Conservation (phyloP, 2,797 vertebrate genomes). For the Onychomys torridus region DNA sequence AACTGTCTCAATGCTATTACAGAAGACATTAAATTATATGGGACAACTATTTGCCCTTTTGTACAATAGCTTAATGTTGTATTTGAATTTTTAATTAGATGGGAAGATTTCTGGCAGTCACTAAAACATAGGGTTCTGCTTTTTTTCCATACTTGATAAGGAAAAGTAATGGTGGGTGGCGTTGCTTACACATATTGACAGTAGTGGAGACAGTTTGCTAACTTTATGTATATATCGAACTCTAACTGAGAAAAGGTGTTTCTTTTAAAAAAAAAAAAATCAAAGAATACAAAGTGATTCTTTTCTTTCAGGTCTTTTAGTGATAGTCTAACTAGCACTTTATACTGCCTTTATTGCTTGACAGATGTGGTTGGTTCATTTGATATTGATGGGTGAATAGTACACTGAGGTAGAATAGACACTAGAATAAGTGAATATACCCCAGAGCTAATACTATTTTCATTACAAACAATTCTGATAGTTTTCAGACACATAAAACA, state of each 20-base stretch:
- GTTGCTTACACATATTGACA: conserved; percentile 37
- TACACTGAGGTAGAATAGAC: not conserved
- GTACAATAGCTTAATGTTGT: not conserved
- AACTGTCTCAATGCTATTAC: not conserved
- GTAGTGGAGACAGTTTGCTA: conserved; percentile 34
- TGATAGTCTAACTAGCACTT: not conserved
- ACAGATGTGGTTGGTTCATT: not conserved
- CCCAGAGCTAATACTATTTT: not conserved
- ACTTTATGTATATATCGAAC: conserved; percentile 54
- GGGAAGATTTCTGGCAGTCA: conserved; percentile 27
- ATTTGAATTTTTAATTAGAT: conserved; percentile 46
- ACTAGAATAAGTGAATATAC: not conserved
- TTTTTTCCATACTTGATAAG: conserved; percentile 46
- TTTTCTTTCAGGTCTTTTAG: conserved; percentile 3
- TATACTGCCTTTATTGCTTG: not conserved
- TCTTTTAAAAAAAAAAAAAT: conserved; percentile 38
- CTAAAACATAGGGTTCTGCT: conserved; percentile 24
- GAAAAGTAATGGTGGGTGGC: conserved; percentile 9
- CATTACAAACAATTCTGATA: conserved; percentile 3
- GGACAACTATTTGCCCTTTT: not conserved
- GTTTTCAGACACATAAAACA: conserved; percentile 16
- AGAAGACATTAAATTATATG: conserved; percentile 12
- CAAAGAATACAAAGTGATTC: not conserved
- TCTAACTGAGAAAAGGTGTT: conserved; percentile 29
- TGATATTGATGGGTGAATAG: conserved; percentile 30